phyloP scores from a whole-genome alignment of 2,888 invertebrate genomes.

The Limnephilus rhombicus region DNA sequence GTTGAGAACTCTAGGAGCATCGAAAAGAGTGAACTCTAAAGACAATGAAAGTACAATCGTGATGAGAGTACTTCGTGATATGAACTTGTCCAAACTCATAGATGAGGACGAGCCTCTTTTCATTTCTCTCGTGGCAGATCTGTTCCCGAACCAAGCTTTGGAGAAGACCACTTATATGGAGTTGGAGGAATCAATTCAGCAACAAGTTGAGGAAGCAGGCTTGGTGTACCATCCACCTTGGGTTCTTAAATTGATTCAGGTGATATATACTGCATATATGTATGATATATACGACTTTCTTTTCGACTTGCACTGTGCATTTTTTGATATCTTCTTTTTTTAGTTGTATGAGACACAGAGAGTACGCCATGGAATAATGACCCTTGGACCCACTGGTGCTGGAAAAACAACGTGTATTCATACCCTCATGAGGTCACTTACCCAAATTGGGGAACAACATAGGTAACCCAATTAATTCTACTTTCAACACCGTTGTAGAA shows the following conservation, averaged over 20 bases:
- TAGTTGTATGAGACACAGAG: conserved; percentile 96
- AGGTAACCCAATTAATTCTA: conserved; percentile 77
- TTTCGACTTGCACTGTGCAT: background rate
- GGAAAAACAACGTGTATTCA: conserved; percentile 96
- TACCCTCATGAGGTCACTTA: conserved; percentile 93
- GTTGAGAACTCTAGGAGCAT: conserved; percentile 92
- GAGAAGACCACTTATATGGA: conserved; percentile 95
- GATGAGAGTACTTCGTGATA: conserved; percentile 97
- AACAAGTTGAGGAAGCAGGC: conserved; percentile 88
- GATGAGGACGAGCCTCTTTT: conserved; percentile 99
- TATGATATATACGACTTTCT: too few species aligned
- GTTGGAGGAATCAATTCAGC: conserved; percentile 91
- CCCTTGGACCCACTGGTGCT: conserved; percentile 95
- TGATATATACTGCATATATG: conserved; percentile 69
- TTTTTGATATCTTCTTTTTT: background rate
- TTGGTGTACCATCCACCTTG: conserved; percentile 96
- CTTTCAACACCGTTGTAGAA: background rate
- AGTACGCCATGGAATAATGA: conserved; percentile 97
- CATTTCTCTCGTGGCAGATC: conserved; percentile 95
- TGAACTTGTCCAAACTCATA: conserved; percentile 97
- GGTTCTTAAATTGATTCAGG: conserved; percentile 95
- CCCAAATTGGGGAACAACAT: conserved; percentile 90
- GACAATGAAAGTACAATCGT: conserved; percentile 97
- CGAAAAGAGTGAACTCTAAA: conserved; percentile 93
- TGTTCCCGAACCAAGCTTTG: conserved; percentile 95